Evolutionary conservation across 2,113 vertebrate species (phyloP), one percentile per base, ranked within the genome.

Genomic region (Corythornis vintsioides): DNA sequence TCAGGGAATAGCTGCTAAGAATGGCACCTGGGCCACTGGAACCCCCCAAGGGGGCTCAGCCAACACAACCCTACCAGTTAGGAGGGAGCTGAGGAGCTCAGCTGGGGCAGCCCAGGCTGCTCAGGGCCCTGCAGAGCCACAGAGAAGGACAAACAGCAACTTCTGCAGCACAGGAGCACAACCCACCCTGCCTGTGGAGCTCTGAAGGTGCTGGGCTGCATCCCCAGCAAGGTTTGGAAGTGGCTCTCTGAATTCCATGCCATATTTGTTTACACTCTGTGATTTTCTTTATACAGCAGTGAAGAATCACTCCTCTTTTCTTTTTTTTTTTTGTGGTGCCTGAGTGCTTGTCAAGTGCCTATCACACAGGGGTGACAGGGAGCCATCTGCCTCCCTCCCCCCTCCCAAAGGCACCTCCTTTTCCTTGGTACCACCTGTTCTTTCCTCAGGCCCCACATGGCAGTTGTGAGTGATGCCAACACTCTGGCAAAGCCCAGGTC

Each of bases 261-360:
- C 95, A 92, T 57, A 93, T 94, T 95, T 95, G 85, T 95, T 96
- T 94, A 80, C 84, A 83, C 72, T 24, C 47, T 64, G 20, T 7
- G 70, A 45, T 64, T 55, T 60, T 88, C 89, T 83, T 73, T 40
- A 56, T 20, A 42, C 50, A n/a, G 66, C 3, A 47, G 11, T 87
- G 66, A 81, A 50, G 67, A 91, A 83, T 26, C 55, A 66, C 78
- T 95, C 65, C 59, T 33, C 17, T 26, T 71, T 74, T 81, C 38
- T 31, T 24, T 50, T 50, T 50, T 50, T 50, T 65, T 77, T 71
- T 75, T 81, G 31, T 24, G 3, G 53, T 82, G 92, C 69, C 40
- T 28, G 69, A 56, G 9, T 29, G 25, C 91, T 88, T 90, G 75
- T 91, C 86, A 92, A 86, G 25, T 35, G 86, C 85, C 43, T 87